Percentiles rank a stretch among this genome's conserved stretches.
Conservation (phyloP, 2,113 vertebrate genomes). For the Corvus hawaiiensis region DNA sequence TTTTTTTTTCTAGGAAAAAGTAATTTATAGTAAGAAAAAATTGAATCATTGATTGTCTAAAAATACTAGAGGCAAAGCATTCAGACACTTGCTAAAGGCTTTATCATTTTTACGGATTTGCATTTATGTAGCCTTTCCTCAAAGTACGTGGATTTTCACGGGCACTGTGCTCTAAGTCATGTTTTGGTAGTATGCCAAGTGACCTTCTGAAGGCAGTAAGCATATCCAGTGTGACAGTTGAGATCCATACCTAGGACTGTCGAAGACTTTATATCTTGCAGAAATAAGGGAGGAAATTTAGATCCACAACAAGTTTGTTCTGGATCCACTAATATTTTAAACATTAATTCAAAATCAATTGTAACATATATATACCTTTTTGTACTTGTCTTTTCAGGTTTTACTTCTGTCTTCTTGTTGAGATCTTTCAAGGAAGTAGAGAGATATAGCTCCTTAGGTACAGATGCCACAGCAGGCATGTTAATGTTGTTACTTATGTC, state of each 20-base stretch:
- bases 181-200: neutral
- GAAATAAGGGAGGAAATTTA: neutral
- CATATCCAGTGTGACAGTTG: neutral
- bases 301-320: neutral
- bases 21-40: neutral
- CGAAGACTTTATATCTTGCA: neutral
- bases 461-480: constrained; percentile 94
- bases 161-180: neutral
- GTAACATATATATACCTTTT: constrained; percentile 72
- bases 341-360: neutral
- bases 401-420: constrained; percentile 94
- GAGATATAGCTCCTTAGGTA: constrained; percentile 91
- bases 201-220: neutral
- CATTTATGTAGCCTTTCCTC: neutral
- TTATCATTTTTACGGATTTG: neutral
- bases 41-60: neutral
- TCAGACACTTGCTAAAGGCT: neutral
- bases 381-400: constrained; percentile 88
- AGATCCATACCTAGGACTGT: neutral
- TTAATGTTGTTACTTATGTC: constrained; percentile 53
- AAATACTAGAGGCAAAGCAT: neutral
- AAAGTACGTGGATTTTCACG: neutral
- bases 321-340: neutral
- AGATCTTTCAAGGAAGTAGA: constrained; percentile 91
- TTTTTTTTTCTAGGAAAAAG: neutral